Percentiles rank a stretch among this genome's conserved stretches.
phyloP scores from a whole-genome alignment of 2,888 invertebrate genomes.

The Imbricaverruca yamaguchii region DNA sequence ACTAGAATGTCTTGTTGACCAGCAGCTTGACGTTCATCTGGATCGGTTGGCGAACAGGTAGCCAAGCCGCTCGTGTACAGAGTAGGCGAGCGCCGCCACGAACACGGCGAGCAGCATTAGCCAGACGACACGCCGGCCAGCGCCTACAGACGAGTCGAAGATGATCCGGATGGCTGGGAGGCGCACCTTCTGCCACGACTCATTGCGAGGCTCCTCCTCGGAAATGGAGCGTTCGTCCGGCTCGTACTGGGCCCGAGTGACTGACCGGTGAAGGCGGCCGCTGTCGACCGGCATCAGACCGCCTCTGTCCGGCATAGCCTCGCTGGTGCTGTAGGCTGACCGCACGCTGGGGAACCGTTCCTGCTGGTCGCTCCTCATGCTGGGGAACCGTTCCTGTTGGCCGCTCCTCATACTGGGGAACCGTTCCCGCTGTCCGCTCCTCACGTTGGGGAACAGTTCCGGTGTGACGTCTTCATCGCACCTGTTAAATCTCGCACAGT shows the following conservation, averaged over 20 bases:
- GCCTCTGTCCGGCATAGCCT: too few species aligned
- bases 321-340: neutral
- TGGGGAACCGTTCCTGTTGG: too few species aligned
- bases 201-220: neutral
- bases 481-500: too few species aligned
- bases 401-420: too few species aligned
- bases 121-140: neutral
- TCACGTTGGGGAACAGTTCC: too few species aligned
- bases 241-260: too few species aligned
- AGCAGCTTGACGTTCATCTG: conserved; percentile 18
- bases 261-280: too few species aligned
- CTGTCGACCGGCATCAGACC: too few species aligned
- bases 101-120: neutral
- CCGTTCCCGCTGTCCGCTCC: too few species aligned
- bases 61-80: neutral
- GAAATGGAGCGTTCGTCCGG: too few species aligned
- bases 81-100: neutral
- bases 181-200: neutral
- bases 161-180: neutral
- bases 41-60: conserved; percentile 14
- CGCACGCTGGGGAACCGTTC: neutral
- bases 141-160: neutral
- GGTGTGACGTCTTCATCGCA: too few species aligned
- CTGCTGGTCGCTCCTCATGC: neutral
- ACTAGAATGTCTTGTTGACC: conserved; percentile 1